Evolutionary conservation across 2,113 vertebrate genomes (phyloP), one percentile per base, ranked within the genome.

Genomic region (Loxodonta africana): DNA sequence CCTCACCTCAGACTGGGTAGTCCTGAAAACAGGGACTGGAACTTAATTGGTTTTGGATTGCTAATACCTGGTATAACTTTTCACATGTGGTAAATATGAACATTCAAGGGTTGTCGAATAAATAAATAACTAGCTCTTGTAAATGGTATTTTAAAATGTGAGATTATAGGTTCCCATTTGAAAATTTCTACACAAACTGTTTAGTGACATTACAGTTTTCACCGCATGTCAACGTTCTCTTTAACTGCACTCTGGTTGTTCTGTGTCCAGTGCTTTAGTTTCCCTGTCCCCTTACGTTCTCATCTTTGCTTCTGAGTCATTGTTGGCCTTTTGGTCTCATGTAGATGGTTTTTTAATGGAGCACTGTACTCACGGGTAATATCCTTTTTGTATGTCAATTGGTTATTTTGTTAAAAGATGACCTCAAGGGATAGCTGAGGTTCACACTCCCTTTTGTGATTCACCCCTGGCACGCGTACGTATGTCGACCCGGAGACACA

Each of bases 401-500:
- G n/a, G 69, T 37, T 18, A 20, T 62, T 23, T 62, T 3, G 5
- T 4, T 62, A 62, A 62, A 62, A 37, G 69, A 17, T 73, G 33
- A 37, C 15, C 33, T 73, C 30, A 69, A 2, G 28, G 30, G 12
- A 33, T 33, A 33, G 30, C 33, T 69, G 33, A 3, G 30, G 67
- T 33, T 69, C 33, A 7, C 26, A 4, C 9, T 62, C n/a, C 44
- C 12, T 78, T 48, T 28, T 78, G 76, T 21, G 25, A 28, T 80
- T 26, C 33, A 5, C 33, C 21, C 46, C 6, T 4, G 41, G 28
- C 14, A 10, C 0, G 26, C 1, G 21, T 41, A 26, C 5, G 46
- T 28, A 14, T 44, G 44, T 21, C 1, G 1, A 21, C n/a, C 57
- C 6, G 12, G 41, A 7, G 14, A 23, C 0, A 0, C 60, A 10